Percentiles rank a stretch among this genome's conserved stretches.
phyloP scores from a whole-genome alignment of 2,113 vertebrate species.

The Ibidorhyncha struthersii region DNA sequence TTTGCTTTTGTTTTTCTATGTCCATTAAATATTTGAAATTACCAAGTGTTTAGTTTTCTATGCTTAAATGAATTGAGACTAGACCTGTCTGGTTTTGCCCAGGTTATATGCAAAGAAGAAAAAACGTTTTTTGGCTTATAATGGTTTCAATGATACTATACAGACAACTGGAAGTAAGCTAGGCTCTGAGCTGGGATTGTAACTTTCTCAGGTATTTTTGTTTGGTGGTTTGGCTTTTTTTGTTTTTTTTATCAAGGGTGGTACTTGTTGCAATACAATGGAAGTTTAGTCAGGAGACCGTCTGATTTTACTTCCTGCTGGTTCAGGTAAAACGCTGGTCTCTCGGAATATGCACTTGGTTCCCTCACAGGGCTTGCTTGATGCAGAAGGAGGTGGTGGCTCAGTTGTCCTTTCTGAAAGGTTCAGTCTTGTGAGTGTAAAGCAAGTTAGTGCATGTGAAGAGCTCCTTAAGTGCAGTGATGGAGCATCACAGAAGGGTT shows the following conservation, averaged over 20 bases:
- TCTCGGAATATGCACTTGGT: neutral
- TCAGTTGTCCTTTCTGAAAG: neutral
- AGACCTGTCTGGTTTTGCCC: neutral
- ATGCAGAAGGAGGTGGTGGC: neutral
- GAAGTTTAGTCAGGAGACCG: neutral
- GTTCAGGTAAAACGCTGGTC: neutral
- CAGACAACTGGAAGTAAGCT: neutral
- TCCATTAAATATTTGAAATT: neutral
- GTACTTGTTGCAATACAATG: no score
- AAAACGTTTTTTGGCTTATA: neutral
- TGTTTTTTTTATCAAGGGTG: neutral
- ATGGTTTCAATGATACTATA: neutral
- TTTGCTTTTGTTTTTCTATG: neutral
- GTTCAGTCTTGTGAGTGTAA: neutral
- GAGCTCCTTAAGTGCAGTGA: rapidly evolving
- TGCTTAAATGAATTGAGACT: neutral
- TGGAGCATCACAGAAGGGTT: neutral
- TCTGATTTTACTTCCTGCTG: neutral
- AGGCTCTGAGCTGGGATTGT: neutral
- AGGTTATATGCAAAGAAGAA: neutral
- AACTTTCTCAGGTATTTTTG: no score
- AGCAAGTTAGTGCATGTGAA: neutral
- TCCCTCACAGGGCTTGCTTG: neutral
- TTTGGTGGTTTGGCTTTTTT: no score
- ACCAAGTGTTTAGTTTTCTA: neutral